Percentiles rank a stretch among this genome's conserved stretches.
Conservation (phyloP, 2,888 invertebrate species). For the Drosophila vallismaia region DNA sequence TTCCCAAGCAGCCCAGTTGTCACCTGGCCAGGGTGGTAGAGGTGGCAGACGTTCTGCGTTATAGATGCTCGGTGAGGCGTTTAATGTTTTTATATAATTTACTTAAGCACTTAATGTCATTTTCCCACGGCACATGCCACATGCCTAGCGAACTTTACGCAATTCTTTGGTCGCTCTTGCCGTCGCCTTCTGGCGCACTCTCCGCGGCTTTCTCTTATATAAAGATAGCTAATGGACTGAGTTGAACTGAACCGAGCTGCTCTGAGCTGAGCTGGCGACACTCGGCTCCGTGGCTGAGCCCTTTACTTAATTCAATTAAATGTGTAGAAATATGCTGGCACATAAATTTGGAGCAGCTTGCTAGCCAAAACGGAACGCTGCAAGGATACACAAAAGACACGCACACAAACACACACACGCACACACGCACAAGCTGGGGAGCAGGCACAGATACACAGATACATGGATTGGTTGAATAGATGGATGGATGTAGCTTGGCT, state of each 20-base stretch:
- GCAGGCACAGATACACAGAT: slow-evolving; percentile 22
- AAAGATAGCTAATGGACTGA: slow-evolving; percentile 37
- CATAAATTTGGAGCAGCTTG: slow-evolving; percentile 57
- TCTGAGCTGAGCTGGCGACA: slow-evolving; percentile 22
- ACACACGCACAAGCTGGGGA: slow-evolving; percentile 6
- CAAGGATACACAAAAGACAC: slow-evolving; percentile 69
- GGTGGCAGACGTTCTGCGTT: slow-evolving; percentile 14
- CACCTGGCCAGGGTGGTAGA: slow-evolving; percentile 10
- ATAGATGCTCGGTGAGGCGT: slow-evolving; percentile 48
- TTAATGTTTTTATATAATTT: slow-evolving; percentile 72
- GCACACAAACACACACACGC: slow-evolving; percentile 28
- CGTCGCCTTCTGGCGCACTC: slow-evolving; percentile 11
- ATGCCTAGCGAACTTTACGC: slow-evolving; percentile 59
- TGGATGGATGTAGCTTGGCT: slow-evolving; percentile 11
- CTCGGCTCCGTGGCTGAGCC: slow-evolving; percentile 42
- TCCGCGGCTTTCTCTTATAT: slow-evolving; percentile 47
- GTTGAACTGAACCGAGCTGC: slow-evolving; percentile 7
- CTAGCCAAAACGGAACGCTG: slow-evolving; percentile 43
- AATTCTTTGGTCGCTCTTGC: slow-evolving; percentile 45
- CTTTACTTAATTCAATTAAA: slow-evolving; percentile 69
- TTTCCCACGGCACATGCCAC: slow-evolving; percentile 40
- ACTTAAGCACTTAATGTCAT: slow-evolving; percentile 67
- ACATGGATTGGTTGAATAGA: slow-evolving; percentile 3
- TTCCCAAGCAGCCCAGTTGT: slow-evolving; percentile 5
- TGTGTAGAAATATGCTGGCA: slow-evolving; percentile 48